Evolutionary conservation across 2,797 vertebrate species (phyloP).

Genomic region (Oceanodroma leucorhoa): DNA sequence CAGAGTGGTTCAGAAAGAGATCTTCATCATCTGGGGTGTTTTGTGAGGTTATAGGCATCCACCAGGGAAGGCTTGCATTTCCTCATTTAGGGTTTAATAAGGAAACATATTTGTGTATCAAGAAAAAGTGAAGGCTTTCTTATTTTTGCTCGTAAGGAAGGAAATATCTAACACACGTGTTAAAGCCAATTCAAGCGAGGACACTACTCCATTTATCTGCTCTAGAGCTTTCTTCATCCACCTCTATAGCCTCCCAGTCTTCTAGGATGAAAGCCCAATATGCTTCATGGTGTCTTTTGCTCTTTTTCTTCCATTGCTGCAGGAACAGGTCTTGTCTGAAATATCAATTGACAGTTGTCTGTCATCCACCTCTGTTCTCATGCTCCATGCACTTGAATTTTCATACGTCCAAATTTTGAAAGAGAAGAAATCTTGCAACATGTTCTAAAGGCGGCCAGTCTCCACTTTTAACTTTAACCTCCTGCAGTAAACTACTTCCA

Average conservation of each 20-base stretch:
- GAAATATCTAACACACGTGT: neutral
- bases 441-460: neutral
- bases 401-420: neutral
- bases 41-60: neutral
- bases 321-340: neutral
- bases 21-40: neutral
- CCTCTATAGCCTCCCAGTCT: neutral
- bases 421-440: neutral
- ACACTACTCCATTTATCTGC: neutral
- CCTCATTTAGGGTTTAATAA: neutral
- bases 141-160: neutral
- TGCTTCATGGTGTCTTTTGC: neutral
- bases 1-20: neutral
- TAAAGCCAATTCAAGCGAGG: neutral
- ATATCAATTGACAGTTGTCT: neutral
- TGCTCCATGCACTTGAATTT: neutral
- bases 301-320: neutral
- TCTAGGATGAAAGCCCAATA: neutral
- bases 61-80: neutral
- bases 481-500: neutral
- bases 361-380: neutral
- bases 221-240: neutral
- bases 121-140: neutral
- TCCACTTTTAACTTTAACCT: neutral
- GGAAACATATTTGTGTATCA: neutral